These are phyloP conservation scores for Nephotettix cincticeps DNA, from an alignment of 1,140 invertebrate species.

Conservation along the genomic window DNA sequence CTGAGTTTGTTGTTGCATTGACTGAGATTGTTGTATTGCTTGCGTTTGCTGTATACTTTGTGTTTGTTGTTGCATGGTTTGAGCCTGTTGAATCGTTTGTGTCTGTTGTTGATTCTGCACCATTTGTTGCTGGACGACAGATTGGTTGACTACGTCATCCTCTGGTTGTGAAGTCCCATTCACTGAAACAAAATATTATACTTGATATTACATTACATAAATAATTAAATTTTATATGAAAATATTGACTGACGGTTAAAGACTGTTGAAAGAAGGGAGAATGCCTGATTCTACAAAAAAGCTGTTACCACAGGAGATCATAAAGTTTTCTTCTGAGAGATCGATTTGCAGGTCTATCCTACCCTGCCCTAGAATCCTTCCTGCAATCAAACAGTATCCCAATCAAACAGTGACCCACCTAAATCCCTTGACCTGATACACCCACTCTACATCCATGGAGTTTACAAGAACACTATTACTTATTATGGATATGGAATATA, in stretches of 20 bases:
- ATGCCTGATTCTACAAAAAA: too few relatives aligned
- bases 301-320: too few relatives aligned
- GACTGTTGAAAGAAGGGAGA: too few relatives aligned
- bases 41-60: slow-evolving; percentile 16
- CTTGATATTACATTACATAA: neutral
- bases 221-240: neutral
- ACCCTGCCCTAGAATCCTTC: too few relatives aligned
- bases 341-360: too few relatives aligned
- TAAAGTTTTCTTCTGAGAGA: too few relatives aligned
- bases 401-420: too few relatives aligned
- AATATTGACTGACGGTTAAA: neutral
- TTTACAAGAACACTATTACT: too few relatives aligned
- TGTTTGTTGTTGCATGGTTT: neutral
- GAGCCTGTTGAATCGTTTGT: slow-evolving; percentile 48
- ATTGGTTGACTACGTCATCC: slow-evolving; percentile 9
- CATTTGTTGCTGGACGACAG: slow-evolving; percentile 3
- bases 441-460: too few relatives aligned
- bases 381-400: too few relatives aligned
- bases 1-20: neutral
- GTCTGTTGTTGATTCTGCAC: slow-evolving; percentile 48
- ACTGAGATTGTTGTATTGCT: slow-evolving; percentile 43
- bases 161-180: slow-evolving; percentile 16
- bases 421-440: too few relatives aligned
- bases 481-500: too few relatives aligned
- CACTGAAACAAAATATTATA: slow-evolving; percentile 15